These are phyloP conservation scores for Tachycineta bicolor DNA, from an alignment of 2,113 vertebrate species.

Conservation along the genomic window DNA sequence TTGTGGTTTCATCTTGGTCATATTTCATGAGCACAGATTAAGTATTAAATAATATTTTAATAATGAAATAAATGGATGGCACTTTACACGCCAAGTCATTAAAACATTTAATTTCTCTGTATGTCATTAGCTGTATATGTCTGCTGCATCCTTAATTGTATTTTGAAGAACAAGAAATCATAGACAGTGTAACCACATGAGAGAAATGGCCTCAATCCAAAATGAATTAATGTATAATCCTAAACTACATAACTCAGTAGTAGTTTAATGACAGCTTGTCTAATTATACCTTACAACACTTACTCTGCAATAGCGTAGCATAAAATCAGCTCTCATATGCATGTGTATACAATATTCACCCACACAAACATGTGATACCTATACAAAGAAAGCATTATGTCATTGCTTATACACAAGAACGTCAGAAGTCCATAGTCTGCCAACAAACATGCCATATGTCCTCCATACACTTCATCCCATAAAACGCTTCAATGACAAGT, in stretches of 20 bases:
- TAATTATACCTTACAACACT: constrained; percentile 2
- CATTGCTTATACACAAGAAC: not conserved
- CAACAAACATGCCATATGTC: not conserved
- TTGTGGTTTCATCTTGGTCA: not conserved
- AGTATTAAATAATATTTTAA: constrained; percentile 1
- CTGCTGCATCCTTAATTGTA: not conserved
- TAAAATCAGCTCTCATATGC: not conserved
- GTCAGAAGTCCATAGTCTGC: not conserved
- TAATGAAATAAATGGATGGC: not conserved
- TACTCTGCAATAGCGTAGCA: not conserved
- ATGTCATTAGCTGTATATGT: not conserved
- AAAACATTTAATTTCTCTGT: constrained; percentile 2
- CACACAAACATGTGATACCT: not conserved
- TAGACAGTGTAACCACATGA: constrained; percentile 41
- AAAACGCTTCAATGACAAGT: not conserved
- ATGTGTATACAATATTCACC: not conserved
- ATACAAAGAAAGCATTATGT: not conserved
- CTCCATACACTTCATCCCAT: not conserved
- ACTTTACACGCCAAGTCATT: not conserved
- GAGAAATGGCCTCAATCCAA: constrained; percentile 49
- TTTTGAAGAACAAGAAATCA: constrained; percentile 20
- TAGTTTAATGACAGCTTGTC: constrained; percentile 39
- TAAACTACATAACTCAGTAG: constrained; percentile 7
- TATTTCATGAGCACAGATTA: not conserved
- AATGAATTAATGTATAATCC: constrained; percentile 22